These are phyloP conservation scores for Protomyctophum bolini DNA, from an alignment of 2,113 vertebrate species.

Conservation along the genomic window DNA sequence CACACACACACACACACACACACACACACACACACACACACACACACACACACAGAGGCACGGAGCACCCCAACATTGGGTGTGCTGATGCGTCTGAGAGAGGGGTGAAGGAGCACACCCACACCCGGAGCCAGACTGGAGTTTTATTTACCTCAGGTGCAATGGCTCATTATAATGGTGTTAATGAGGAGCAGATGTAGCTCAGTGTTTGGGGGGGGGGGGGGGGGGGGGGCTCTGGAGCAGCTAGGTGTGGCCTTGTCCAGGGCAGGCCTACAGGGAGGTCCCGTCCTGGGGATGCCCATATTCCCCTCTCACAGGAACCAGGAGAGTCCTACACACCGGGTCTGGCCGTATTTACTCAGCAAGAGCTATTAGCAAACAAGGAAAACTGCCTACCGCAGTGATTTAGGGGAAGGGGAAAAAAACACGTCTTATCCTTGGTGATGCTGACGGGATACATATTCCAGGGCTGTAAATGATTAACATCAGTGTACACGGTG, in stretches of 20 bases:
- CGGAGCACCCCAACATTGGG: constrained; percentile 36
- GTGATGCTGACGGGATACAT: constrained; percentile 43
- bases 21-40: too few species aligned
- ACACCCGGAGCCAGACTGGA: constrained; percentile 38
- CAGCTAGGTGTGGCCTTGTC: constrained; percentile 60
- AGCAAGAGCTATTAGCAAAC: constrained; percentile 75
- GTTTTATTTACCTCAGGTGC: constrained; percentile 79
- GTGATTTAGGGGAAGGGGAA: constrained; percentile 49
- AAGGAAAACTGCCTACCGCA: constrained; percentile 57
- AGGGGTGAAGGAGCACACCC: constrained; percentile 22
- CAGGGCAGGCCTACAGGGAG: constrained; percentile 58
- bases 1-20: too few species aligned
- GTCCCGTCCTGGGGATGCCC: constrained; percentile 65
- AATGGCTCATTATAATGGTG: constrained; percentile 72
- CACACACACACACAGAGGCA: neutral
- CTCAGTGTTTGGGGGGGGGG: constrained; percentile 41
- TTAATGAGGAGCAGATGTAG: constrained; percentile 80
- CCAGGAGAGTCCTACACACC: constrained; percentile 47
- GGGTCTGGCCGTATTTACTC: constrained; percentile 70
- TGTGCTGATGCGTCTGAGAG: constrained; percentile 38
- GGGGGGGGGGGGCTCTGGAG: constrained; percentile 11
- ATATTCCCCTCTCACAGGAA: constrained; percentile 52
- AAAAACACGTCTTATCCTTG: constrained; percentile 16
- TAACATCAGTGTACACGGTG: constrained; percentile 15
- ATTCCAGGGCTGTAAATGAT: constrained; percentile 46